These are phyloP conservation scores for Embiotoca jacksoni DNA, from an alignment of 2,113 vertebrate species.

Conservation along the genomic window DNA sequence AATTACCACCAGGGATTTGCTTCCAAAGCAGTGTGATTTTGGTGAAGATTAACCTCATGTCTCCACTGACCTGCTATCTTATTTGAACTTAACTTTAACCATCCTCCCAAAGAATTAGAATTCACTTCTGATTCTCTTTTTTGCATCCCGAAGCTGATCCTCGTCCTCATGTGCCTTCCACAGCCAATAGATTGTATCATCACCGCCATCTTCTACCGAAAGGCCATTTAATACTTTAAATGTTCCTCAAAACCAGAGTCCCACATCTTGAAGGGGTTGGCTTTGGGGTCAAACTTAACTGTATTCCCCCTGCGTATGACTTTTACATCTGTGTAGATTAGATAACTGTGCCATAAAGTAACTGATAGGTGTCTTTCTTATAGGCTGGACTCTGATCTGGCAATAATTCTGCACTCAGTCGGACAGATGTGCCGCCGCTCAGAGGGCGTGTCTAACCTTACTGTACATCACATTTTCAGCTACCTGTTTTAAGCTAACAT, in stretches of 20 bases:
- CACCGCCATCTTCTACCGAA: constrained; percentile 37
- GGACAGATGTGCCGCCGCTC: neutral
- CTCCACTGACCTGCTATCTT: constrained; percentile 28
- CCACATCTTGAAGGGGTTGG: neutral
- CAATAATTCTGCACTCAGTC: constrained; percentile 29
- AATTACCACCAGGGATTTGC: constrained; percentile 24
- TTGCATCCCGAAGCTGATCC: constrained; percentile 36
- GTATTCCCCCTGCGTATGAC: neutral
- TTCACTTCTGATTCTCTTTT: constrained; percentile 44
- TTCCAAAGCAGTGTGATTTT: constrained; percentile 23
- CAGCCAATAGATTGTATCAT: constrained; percentile 60
- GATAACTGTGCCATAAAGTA: constrained; percentile 1
- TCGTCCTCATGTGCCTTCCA: constrained; percentile 78
- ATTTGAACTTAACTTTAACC: neutral
- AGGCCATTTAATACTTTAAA: neutral
- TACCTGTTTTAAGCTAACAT: constrained; percentile 24
- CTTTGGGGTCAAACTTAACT: neutral
- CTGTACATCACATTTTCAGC: neutral
- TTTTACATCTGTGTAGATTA: constrained; percentile 1
- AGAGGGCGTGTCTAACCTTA: neutral
- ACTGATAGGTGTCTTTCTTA: neutral
- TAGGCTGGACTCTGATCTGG: neutral
- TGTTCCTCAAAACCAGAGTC: neutral
- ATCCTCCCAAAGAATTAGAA: constrained; percentile 40
- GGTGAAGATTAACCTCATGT: constrained; percentile 8